These are phyloP conservation scores for Sitobion miscanthi DNA, from an alignment of 1,140 invertebrate species.

Conservation along the genomic window DNA sequence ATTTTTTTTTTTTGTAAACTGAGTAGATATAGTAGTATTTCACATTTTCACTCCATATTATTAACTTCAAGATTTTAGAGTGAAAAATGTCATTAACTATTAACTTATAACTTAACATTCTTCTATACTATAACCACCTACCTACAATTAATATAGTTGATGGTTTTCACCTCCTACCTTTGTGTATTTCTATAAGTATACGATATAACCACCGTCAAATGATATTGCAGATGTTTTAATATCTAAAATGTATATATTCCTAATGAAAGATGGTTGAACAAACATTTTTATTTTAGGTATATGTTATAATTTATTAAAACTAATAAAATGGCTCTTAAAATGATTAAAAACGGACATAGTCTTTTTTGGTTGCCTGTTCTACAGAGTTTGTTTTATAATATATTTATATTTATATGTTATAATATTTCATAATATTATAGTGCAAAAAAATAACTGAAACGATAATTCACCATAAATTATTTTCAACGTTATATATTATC, in stretches of 20 bases:
- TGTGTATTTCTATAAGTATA: neutral
- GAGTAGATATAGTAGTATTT: too few relatives aligned
- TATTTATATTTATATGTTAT: neutral
- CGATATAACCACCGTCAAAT: neutral
- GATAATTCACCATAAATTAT: neutral
- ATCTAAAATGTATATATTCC: neutral
- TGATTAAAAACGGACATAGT: neutral
- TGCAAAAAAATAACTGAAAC: neutral
- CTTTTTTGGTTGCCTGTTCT: neutral
- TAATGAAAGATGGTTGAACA: neutral
- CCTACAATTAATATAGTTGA: too few relatives aligned
- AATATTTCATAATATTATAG: neutral
- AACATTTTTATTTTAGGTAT: neutral
- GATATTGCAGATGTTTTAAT: neutral
- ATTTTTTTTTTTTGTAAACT: neutral
- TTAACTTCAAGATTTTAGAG: too few relatives aligned
- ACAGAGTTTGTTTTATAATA: neutral
- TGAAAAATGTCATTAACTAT: neutral
- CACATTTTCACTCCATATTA: too few relatives aligned
- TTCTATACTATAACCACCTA: neutral
- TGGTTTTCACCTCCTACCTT: neutral
- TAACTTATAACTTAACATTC: neutral
- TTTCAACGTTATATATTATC: neutral
- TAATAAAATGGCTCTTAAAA: neutral
- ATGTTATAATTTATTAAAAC: neutral